Base-by-base conservation (phyloP, 1,140 invertebrate genomes). In the Orchestia grillus region DNA sequence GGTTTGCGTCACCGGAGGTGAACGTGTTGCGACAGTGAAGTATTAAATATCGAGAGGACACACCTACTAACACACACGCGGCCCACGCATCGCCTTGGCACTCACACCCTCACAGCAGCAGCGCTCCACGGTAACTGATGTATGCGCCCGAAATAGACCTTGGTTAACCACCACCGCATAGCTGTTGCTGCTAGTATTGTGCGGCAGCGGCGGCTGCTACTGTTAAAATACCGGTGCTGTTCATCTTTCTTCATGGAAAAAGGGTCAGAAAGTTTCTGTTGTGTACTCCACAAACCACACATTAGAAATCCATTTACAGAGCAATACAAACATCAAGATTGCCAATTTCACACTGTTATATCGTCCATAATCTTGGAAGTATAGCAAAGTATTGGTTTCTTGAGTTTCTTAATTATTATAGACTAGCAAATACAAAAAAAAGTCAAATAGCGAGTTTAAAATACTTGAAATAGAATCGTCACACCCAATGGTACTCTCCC, bases 41-140 rank as follows among this genome's bases (percentile, higher is more conserved):
- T 94, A 94, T 94, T 94, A 94, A 94, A 94, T 94, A 94, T 94
- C 92, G 92, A 94, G 92, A 8, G 43, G 43, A 94, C 92, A 94
- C 92, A 94, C 92, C 92, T 45, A 94, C 92, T 45, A 94, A 94
- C 92, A 94, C 92, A 94, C 92, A n/a, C 92, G 92, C 36, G 36
- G 62, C 28, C 62, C 44, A 47, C 92, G 44, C 28, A 41, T 44
- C 43, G 44, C 44, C 4, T 41, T 19, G 3, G 88, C 62, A 15
- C 19, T 47, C 92, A 94, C 92, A 94, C 19, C 92, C 92, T 47
- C 92, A 94, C 92, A 4, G 41, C 43, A 40, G 11, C 41, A 28
- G 40, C 1, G 44, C 92, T 45, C 3, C 43, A 16, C 1, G 0
- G 92, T 45, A 94, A 94, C 92, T 94, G 92, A 42, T 94, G 43